Evolutionary conservation across 2,113 vertebrate species (phyloP), one percentile per base, ranked within the genome.

Genomic region (Carollia perspicillata): DNA sequence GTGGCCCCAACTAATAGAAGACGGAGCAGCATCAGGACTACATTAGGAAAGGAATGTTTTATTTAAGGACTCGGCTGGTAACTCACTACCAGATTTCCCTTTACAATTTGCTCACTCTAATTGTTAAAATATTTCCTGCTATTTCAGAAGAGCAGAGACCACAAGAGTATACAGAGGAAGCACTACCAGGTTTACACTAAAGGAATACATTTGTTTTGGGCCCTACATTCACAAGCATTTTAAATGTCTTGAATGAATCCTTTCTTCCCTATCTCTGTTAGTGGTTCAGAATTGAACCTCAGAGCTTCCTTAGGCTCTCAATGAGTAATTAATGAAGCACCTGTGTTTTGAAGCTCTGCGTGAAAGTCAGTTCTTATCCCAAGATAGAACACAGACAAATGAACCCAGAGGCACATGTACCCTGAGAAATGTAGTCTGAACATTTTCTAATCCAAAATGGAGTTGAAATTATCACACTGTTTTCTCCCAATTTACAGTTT

Each of bases 31-130:
- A 97, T 96, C 96, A 98, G 84, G 97, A 97, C 90, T 88, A 75
- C 92, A 98, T 98, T 98, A 98, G 89, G 95, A 95, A 97, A 77
- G n/a, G 91, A 95, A 98, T 98, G 97, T 98, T 98, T 98, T 98
- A 98, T 98, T 98, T 98, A 98, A 97, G 86, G 81, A 92, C 81
- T 96, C 65, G 0, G 3, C 66, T 96, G 90, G 96, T 97, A 98
- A 98, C 95, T 93, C 90, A 96, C 84, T 97, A 96, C 93, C 90
- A 6, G 97, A 96, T 97, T 98, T 98, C 96, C 97, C 95, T 97
- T 98, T 98, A 96, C 95, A 98, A 98, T 98, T 98, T 98, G 79
- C 92, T 98, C 95, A 96, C 49, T 63, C 37, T 98, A 98, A 98
- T 97, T 98, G 95, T 96, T 96, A 97, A 97, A 98, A 97, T 72